phyloP scores from a whole-genome alignment of 2,888 invertebrate species.

The Stomorhina lunata region DNA sequence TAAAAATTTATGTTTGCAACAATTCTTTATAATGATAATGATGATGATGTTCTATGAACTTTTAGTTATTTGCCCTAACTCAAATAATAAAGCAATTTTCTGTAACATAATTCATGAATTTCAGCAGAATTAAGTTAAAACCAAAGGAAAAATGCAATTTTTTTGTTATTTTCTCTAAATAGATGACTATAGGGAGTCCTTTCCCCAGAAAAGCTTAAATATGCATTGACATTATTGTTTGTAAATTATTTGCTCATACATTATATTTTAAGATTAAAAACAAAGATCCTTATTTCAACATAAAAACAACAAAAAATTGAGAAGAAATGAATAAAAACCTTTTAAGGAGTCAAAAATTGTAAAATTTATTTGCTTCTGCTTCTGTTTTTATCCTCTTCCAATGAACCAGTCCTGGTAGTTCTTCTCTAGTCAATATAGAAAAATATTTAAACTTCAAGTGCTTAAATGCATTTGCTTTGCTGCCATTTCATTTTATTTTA shows the following conservation, averaged over 20 bases:
- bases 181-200: not conserved
- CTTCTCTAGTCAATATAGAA: not conserved
- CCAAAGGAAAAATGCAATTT: not conserved
- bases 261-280: not conserved
- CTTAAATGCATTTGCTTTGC: not conserved
- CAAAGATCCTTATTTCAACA: not conserved
- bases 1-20: not conserved
- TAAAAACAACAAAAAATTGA: not conserved
- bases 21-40: not conserved
- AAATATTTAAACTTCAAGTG: not conserved
- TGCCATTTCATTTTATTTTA: not conserved
- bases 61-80: no score
- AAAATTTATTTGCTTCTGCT: no score
- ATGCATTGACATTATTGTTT: constrained; percentile 34
- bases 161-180: not conserved
- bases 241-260: not conserved
- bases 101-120: constrained; percentile 39
- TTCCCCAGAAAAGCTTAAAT: constrained; percentile 6
- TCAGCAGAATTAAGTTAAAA: constrained; percentile 22
- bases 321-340: not conserved
- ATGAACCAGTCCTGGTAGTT: not conserved
- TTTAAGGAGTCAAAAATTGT: not conserved
- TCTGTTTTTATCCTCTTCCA: no score
- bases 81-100: not conserved
- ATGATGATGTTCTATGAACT: not conserved